phyloP scores from a whole-genome alignment of 2,888 invertebrate genomes.

The Diloba caeruleocephala region DNA sequence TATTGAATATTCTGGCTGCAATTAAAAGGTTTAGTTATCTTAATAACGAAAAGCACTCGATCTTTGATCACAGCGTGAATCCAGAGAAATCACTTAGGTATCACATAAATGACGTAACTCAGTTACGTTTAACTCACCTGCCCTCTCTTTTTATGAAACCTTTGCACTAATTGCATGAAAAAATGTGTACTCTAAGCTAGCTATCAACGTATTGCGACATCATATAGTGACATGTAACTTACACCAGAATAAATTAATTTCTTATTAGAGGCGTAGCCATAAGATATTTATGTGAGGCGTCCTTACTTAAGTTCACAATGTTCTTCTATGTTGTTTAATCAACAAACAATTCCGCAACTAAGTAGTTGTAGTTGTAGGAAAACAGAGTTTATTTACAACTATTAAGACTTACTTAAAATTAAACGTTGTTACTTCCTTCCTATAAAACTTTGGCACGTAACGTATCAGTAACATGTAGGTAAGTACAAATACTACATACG shows the following conservation, averaged over 20 bases:
- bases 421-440: slow-evolving; percentile 46
- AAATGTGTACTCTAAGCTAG: neutral
- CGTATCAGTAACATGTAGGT: slow-evolving; percentile 20
- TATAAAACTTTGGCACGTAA: slow-evolving; percentile 28
- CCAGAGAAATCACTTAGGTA: neutral
- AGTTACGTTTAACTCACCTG: neutral
- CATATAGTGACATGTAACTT: slow-evolving; percentile 12
- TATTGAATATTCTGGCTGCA: slow-evolving; percentile 19
- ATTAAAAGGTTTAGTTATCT: slow-evolving; percentile 19
- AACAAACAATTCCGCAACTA: slow-evolving; percentile 12
- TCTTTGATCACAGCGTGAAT: slow-evolving; percentile 11
- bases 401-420: slow-evolving; percentile 38
- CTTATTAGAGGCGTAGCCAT: slow-evolving; percentile 5
- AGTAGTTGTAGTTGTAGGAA: slow-evolving; percentile 2
- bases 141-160: neutral
- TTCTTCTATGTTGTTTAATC: neutral
- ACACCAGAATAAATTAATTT: slow-evolving; percentile 28
- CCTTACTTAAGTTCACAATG: slow-evolving; percentile 29
- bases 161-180: neutral
- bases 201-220: slow-evolving; percentile 4
- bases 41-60: slow-evolving; percentile 16
- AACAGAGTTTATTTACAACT: slow-evolving; percentile 17
- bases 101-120: slow-evolving; percentile 5
- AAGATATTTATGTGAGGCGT: slow-evolving; percentile 19
- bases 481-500: slow-evolving; percentile 11